These are phyloP conservation scores for Leucosticte australis DNA, from an alignment of 2,113 vertebrate genomes.

Conservation along the genomic window DNA sequence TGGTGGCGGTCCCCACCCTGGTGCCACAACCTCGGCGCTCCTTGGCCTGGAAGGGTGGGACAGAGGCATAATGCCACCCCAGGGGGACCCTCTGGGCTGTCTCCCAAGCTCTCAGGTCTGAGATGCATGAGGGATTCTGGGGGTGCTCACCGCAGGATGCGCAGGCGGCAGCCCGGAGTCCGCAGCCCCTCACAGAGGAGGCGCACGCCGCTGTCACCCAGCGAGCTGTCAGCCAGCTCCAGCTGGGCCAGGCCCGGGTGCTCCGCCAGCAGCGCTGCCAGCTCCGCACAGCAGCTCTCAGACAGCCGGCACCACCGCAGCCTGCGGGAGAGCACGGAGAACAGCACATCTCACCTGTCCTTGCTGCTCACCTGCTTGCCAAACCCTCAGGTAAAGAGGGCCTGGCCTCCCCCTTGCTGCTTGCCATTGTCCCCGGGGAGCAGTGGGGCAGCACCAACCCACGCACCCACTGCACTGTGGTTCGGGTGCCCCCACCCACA, in stretches of 20 bases:
- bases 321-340: not conserved
- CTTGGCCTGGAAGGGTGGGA: not conserved
- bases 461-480: accelerated
- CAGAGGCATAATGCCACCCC: accelerated
- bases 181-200: slow-evolving; percentile 14
- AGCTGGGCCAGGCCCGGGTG: not conserved
- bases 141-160: not conserved
- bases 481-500: too few species aligned
- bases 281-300: not conserved
- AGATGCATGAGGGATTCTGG: accelerated
- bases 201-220: not conserved
- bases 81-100: too few species aligned
- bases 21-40: not conserved
- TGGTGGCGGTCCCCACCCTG: accelerated
- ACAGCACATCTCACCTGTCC: not conserved
- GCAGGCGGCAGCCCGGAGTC: not conserved
- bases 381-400: not conserved
- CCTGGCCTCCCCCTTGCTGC: too few species aligned
- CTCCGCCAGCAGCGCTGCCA: not conserved
- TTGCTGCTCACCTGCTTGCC: not conserved
- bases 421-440: not conserved
- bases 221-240: not conserved
- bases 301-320: slow-evolving; percentile 26
- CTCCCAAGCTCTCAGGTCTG: accelerated
- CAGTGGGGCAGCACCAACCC: not conserved